These are phyloP conservation scores for Drosophila differens DNA, from an alignment of 2,888 invertebrate species.

Conservation along the genomic window DNA sequence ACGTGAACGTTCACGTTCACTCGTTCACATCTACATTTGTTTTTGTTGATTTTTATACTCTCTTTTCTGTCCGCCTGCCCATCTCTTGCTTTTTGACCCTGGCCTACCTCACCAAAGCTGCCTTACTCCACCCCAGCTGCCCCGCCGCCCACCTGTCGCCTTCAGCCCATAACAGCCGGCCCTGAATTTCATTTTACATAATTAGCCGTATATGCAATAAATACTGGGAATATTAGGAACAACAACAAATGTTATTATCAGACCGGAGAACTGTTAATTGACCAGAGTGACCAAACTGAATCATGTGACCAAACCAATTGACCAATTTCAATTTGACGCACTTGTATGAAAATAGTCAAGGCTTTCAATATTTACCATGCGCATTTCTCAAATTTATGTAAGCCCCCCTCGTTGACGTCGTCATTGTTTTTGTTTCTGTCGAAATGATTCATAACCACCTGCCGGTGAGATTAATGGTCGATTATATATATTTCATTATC, in stretches of 20 bases:
- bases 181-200: conserved; percentile 38
- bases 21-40: conserved; percentile 42
- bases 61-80: background rate
- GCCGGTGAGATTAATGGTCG: conserved; percentile 50
- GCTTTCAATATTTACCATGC: conserved; percentile 12
- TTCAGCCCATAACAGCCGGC: conserved; percentile 17
- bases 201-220: conserved; percentile 16
- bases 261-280: conserved; percentile 5
- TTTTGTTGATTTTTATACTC: conserved; percentile 30
- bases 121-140: conserved; percentile 5
- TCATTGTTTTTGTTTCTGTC: conserved; percentile 4
- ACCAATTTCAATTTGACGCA: conserved; percentile 16
- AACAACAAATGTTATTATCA: conserved; percentile 1
- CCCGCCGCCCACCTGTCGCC: conserved; percentile 51
- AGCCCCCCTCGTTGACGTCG: conserved; percentile 14
- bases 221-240: background rate
- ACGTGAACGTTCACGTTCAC: conserved; percentile 51
- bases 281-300: background rate
- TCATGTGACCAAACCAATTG: conserved; percentile 31
- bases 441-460: conserved; percentile 56
- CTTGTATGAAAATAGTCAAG: background rate
- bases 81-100: conserved; percentile 34
- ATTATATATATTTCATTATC: conserved; percentile 67
- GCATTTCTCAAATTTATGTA: conserved; percentile 41
- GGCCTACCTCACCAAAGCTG: conserved; percentile 54